These are phyloP conservation scores for Steinernema hermaphroditum DNA, from an alignment of 2,888 invertebrate species.

Conservation along the genomic window DNA sequence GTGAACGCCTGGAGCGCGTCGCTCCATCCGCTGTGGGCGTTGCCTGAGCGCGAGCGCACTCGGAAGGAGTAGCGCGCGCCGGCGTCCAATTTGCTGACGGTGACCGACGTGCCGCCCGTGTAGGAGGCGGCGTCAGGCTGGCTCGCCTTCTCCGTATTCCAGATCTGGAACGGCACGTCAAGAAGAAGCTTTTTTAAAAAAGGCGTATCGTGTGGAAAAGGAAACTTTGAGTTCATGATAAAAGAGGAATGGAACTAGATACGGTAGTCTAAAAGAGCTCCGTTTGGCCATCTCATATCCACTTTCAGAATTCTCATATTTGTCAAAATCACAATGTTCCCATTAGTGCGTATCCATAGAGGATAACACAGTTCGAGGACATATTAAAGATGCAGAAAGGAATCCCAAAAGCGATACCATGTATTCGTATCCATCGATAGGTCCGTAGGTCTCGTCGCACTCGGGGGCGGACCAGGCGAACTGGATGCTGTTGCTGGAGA, in stretches of 20 bases:
- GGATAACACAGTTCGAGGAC: too few species aligned
- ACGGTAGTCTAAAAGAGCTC: too few species aligned
- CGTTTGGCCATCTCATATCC: too few species aligned
- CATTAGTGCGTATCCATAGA: too few species aligned
- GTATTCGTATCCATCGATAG: conserved; percentile 66
- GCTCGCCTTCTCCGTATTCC: conserved; percentile 42
- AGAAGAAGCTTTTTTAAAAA: too few species aligned
- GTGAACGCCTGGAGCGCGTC: conserved; percentile 50
- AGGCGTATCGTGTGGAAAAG: background rate
- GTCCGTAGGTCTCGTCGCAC: conserved; percentile 60
- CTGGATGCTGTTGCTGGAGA: conserved; percentile 40
- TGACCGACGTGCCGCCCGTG: conserved; percentile 50
- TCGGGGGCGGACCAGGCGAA: conserved; percentile 52
- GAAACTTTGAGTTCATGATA: conserved; percentile 26
- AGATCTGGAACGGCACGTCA: conserved; percentile 36
- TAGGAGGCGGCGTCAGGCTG: conserved; percentile 54
- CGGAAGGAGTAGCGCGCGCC: conserved; percentile 55
- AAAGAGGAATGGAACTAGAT: too few species aligned
- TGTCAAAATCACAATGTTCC: too few species aligned
- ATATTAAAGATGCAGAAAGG: too few species aligned
- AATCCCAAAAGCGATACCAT: too few species aligned
- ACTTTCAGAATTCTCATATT: too few species aligned
- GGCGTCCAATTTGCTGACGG: conserved; percentile 49
- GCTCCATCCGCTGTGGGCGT: conserved; percentile 65
- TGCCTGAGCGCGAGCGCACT: conserved; percentile 60